Conservation (phyloP, 2,113 vertebrate genomes). For the Cephalopholis sonnerati region DNA sequence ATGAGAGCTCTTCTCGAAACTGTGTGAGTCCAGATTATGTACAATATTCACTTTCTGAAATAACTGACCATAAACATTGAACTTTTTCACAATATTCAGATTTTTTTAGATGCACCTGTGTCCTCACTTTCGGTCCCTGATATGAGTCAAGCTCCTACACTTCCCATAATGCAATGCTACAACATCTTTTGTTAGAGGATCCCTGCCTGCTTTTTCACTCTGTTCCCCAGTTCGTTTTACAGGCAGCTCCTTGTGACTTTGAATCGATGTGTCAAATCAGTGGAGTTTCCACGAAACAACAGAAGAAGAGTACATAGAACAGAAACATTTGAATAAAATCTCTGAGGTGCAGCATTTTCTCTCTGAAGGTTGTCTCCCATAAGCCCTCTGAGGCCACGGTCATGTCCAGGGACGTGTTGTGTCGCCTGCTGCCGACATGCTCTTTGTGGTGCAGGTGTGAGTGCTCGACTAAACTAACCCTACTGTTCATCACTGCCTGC, state of each 20-base stretch:
- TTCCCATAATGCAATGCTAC: not conserved
- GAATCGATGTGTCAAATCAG: not conserved
- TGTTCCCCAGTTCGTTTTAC: not conserved
- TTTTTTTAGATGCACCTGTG: too few species aligned
- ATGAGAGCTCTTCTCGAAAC: too few species aligned
- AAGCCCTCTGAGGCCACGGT: constrained; percentile 25
- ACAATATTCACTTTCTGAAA: too few species aligned
- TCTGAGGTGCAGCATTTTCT: constrained; percentile 1
- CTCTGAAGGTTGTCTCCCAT: not conserved
- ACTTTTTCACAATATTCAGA: too few species aligned
- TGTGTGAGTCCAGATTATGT: too few species aligned
- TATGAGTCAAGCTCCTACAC: not conserved
- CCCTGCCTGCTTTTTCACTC: not conserved
- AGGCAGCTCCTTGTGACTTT: not conserved
- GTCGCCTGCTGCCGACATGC: constrained; percentile 19
- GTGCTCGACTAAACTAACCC: constrained; percentile 71
- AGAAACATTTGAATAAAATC: not conserved
- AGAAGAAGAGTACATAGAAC: not conserved
- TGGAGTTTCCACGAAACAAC: not conserved
- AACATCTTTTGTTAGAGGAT: not conserved
- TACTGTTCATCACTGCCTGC: constrained; percentile 76
- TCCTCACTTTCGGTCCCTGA: not conserved
- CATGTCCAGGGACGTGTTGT: constrained; percentile 4
- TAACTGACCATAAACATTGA: too few species aligned
- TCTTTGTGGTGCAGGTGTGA: constrained; percentile 70